These are phyloP conservation scores for Thecophora atra DNA, from an alignment of 2,888 invertebrate species.

Conservation along the genomic window DNA sequence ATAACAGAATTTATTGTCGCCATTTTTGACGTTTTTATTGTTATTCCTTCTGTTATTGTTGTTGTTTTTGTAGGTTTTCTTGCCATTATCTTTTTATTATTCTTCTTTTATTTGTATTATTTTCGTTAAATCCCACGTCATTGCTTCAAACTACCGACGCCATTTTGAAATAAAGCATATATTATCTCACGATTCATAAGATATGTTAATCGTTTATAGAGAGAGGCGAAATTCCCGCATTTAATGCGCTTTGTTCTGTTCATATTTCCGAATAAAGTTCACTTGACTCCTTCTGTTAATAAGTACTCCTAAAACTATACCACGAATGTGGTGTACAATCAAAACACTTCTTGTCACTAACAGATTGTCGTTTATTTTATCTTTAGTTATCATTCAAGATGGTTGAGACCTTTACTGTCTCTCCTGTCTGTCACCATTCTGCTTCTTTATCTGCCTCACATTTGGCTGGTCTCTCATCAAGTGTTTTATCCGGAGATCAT, in stretches of 20 bases:
- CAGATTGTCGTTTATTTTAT: neutral
- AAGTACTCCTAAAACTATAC: no score
- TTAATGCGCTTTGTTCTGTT: no score
- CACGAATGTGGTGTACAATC: neutral
- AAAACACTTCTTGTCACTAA: slow-evolving; percentile 1
- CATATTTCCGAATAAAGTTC: no score
- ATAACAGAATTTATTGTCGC: neutral
- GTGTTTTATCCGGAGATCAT: no score
- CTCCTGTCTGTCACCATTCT: neutral
- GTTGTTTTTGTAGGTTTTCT: neutral
- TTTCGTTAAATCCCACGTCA: neutral
- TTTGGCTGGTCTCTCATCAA: neutral
- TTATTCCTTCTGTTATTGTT: neutral
- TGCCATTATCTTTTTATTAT: neutral
- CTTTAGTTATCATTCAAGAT: neutral
- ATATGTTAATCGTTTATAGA: neutral
- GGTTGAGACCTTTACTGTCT: no score
- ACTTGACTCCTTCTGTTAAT: no score
- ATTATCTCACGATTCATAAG: neutral
- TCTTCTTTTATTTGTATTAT: neutral
- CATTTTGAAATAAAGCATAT: neutral
- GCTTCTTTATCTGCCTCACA: neutral
- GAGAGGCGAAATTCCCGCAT: no score
- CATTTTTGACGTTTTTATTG: neutral
- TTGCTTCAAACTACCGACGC: neutral